phyloP scores from a whole-genome alignment of 2,888 invertebrate genomes.

The Onthophagus sagittarius region DNA sequence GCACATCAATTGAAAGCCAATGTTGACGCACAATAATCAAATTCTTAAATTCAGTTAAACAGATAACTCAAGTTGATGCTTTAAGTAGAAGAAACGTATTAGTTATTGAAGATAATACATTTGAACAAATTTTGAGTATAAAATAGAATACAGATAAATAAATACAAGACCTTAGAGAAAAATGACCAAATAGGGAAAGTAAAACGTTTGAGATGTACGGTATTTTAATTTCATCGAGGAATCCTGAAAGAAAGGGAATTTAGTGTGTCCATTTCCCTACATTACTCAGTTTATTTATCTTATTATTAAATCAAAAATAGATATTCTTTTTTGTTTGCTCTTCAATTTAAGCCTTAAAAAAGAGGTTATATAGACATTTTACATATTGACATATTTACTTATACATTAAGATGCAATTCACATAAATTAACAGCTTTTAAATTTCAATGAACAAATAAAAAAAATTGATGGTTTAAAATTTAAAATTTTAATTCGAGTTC shows the following conservation, averaged over 20 bases:
- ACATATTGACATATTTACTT: neutral
- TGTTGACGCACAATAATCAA: no score
- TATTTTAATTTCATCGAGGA: no score
- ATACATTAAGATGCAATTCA: neutral
- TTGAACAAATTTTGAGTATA: slow-evolving; percentile 5
- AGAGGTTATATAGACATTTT: neutral
- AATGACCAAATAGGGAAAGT: no score
- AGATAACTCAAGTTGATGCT: slow-evolving; percentile 16
- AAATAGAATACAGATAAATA: slow-evolving; percentile 1
- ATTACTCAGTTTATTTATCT: no score
- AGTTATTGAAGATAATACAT: slow-evolving; percentile 12
- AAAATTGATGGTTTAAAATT: neutral
- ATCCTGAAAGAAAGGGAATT: no score
- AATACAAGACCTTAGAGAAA: neutral
- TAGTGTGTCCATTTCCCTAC: no score
- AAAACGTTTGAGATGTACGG: no score
- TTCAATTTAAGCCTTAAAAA: neutral
- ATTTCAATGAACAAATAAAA: neutral
- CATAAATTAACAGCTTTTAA: neutral
- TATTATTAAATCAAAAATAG: neutral
- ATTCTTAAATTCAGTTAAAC: no score
- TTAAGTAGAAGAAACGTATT: slow-evolving; percentile 14
- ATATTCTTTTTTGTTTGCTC: neutral
- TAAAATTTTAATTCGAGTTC: neutral
- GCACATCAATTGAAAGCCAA: no score